phyloP scores from a whole-genome alignment of 2,888 invertebrate species.

The Chrysolina haemoptera region DNA sequence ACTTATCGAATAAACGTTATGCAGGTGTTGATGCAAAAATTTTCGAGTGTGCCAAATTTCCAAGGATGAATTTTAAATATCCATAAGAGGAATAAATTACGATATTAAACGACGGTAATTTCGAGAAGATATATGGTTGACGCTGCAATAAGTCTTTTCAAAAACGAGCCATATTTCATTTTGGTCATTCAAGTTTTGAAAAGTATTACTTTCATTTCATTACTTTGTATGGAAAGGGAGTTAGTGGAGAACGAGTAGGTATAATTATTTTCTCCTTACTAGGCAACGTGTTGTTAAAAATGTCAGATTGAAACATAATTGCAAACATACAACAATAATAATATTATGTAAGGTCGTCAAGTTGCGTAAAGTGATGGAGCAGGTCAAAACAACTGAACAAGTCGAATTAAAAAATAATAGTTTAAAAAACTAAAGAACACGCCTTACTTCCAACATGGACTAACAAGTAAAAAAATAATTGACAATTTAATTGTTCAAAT shows the following conservation, averaged over 20 bases:
- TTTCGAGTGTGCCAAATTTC: constrained; percentile 30
- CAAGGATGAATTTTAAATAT: constrained; percentile 19
- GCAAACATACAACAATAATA: constrained; percentile 6
- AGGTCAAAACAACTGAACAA: background rate
- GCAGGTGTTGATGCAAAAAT: constrained; percentile 7
- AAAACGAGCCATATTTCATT: constrained; percentile 34
- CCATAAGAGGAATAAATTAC: constrained; percentile 28
- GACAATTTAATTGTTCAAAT: no score
- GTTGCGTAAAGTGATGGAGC: background rate
- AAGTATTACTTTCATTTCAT: constrained; percentile 23
- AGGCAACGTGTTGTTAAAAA: constrained; percentile 16
- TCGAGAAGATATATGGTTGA: constrained; percentile 29
- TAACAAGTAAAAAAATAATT: no score
- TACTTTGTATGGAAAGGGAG: constrained; percentile 22
- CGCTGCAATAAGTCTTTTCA: constrained; percentile 22
- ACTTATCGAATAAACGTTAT: background rate
- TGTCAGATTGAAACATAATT: constrained; percentile 4
- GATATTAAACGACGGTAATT: constrained; percentile 30
- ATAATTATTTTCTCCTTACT: constrained; percentile 14
- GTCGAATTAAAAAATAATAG: no score
- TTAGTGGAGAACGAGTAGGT: constrained; percentile 2
- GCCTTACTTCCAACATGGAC: no score
- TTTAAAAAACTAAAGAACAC: no score
- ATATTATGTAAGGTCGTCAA: constrained; percentile 9
- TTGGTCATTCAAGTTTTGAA: constrained; percentile 20